These are phyloP conservation scores for Cataglyphis rosenhaueri DNA, from an alignment of 2,888 invertebrate genomes.

Conservation along the genomic window DNA sequence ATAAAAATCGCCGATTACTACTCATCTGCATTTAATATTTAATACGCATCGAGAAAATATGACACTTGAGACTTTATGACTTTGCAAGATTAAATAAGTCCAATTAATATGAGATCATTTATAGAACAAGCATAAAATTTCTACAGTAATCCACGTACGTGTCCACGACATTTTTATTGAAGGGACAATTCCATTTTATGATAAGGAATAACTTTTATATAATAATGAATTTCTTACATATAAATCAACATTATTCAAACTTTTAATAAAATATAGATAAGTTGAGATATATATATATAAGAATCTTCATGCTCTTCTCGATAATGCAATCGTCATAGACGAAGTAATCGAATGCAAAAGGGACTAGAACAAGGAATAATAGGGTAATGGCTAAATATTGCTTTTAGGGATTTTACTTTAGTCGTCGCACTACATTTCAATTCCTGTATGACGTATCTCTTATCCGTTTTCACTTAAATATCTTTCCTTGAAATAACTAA, in stretches of 20 bases:
- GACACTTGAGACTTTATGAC: not conserved
- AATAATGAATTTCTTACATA: not conserved
- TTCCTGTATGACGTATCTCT: conserved; percentile 19
- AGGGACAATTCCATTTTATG: not conserved
- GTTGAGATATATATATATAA: not conserved
- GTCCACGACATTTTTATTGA: not conserved
- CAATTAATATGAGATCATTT: conserved; percentile 9
- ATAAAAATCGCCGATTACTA: conserved; percentile 24
- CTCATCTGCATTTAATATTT: conserved; percentile 7
- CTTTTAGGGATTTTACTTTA: conserved; percentile 32
- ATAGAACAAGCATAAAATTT: not conserved
- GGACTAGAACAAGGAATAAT: conserved; percentile 43
- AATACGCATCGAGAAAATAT: not conserved
- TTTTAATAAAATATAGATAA: conserved; percentile 18
- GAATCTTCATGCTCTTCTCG: conserved; percentile 56
- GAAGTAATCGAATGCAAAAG: conserved; percentile 64
- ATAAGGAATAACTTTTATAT: not conserved
- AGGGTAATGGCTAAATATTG: conserved; percentile 37
- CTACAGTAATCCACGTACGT: not conserved
- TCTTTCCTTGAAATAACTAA: conserved; percentile 30
- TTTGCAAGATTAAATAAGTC: not conserved
- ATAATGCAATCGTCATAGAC: conserved; percentile 59
- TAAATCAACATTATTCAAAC: conserved; percentile 4
- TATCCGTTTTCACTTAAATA: conserved; percentile 25
- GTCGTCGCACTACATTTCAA: not conserved